A percentile compares a stretch with the other conserved stretches of the same genome.
phyloP scores from a whole-genome alignment of 2,113 vertebrate genomes.

The Xyliphius kryptos region DNA sequence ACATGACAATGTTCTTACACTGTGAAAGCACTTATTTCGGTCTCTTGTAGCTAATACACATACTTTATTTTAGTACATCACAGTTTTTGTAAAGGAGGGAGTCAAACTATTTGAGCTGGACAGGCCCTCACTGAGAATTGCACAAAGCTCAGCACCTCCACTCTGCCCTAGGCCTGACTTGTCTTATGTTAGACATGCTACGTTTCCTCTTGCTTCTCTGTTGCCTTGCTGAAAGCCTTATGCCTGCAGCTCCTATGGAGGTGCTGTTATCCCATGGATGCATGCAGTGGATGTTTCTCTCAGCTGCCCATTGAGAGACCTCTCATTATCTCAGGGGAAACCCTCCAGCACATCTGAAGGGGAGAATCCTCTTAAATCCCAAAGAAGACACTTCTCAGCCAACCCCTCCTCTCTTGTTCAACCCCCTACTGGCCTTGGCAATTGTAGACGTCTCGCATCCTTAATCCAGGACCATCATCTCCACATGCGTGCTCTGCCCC shows the following conservation, averaged over 20 bases:
- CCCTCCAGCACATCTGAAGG: constrained; percentile 44
- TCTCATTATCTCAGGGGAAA: constrained; percentile 46
- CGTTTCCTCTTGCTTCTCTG: constrained; percentile 30
- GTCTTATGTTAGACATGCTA: constrained; percentile 32
- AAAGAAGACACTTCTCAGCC: constrained; percentile 22
- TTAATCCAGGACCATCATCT: constrained; percentile 29
- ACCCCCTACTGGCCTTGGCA: constrained; percentile 19
- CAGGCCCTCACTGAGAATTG: constrained; percentile 14
- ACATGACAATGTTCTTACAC: background rate
- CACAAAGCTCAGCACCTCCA: constrained; percentile 11
- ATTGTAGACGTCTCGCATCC: constrained; percentile 29
- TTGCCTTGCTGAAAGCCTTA: constrained; percentile 38
- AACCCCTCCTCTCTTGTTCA: constrained; percentile 8
- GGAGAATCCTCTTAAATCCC: constrained; percentile 43
- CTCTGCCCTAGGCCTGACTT: constrained; percentile 15
- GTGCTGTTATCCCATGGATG: constrained; percentile 40
- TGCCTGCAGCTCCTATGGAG: constrained; percentile 34
- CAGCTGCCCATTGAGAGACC: constrained; percentile 30
- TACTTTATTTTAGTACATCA: background rate
- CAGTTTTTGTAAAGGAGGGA: background rate
- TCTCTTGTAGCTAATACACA: background rate
- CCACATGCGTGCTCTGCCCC: constrained; percentile 10
- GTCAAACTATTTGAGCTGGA: constrained; percentile 14
- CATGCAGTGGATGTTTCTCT: constrained; percentile 40
- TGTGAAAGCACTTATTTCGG: background rate